Conservation (phyloP, 2,113 vertebrate genomes). For the Indri indri region DNA sequence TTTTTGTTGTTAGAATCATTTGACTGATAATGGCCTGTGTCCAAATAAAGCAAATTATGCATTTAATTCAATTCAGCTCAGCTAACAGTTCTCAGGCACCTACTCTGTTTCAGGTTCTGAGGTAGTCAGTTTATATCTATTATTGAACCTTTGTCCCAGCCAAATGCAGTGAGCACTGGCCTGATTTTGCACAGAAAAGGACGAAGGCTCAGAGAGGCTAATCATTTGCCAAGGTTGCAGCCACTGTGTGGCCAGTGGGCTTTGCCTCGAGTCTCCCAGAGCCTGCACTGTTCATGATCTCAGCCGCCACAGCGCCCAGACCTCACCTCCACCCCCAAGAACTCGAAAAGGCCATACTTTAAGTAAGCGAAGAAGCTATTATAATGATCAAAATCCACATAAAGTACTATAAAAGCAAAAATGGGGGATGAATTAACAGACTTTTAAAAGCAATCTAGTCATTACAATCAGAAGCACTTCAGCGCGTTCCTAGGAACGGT, state of each 20-base stretch:
- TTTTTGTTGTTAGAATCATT: not conserved
- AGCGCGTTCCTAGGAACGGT: accelerated
- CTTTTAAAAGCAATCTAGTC: not conserved
- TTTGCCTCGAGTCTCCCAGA: not conserved
- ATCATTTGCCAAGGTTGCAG: not conserved
- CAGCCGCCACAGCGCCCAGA: accelerated
- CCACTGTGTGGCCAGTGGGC: accelerated
- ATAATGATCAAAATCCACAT: not conserved
- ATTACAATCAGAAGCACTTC: not conserved
- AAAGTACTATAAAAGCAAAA: not conserved
- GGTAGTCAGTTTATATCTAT: not conserved
- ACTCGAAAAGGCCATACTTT: not conserved
- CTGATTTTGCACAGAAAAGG: not conserved
- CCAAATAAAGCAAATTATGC: not conserved
- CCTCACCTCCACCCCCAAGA: not conserved
- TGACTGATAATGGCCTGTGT: not conserved
- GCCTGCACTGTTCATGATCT: accelerated
- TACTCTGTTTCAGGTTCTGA: not conserved
- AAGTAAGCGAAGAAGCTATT: not conserved
- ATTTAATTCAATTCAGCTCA: not conserved
- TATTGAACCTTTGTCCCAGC: not conserved
- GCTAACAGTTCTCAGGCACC: not conserved
- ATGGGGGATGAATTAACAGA: not conserved
- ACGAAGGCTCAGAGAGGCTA: not conserved
- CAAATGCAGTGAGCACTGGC: not conserved